phyloP scores from a whole-genome alignment of 2,113 vertebrate genomes.

The Falcunculus frontatus region DNA sequence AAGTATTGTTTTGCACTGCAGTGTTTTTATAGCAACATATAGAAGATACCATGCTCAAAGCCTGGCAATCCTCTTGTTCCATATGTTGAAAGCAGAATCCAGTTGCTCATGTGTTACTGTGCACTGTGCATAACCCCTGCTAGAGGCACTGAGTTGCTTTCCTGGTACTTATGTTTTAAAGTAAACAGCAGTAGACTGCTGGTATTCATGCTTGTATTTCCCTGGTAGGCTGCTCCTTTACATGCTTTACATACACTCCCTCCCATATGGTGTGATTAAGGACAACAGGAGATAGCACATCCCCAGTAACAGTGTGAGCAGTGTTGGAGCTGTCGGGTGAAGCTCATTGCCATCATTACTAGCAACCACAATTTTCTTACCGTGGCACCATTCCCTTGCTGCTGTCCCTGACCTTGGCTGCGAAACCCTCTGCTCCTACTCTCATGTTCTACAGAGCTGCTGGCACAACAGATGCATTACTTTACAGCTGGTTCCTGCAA shows the following conservation, averaged over 20 bases:
- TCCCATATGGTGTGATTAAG: not conserved
- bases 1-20: not conserved
- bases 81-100: not conserved
- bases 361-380: not conserved
- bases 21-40: not conserved
- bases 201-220: not conserved
- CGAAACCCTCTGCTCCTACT: not conserved
- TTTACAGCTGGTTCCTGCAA: not conserved
- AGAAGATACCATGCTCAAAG: not conserved
- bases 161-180: not conserved
- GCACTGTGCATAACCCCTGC: not conserved
- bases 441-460: not conserved
- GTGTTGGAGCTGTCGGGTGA: not conserved
- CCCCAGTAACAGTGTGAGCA: not conserved
- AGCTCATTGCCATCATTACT: not conserved
- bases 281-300: not conserved
- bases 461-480: not conserved
- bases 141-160: not conserved
- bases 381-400: fast-evolving
- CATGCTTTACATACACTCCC: not conserved
- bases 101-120: not conserved
- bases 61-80: not conserved
- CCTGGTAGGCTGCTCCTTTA: not conserved
- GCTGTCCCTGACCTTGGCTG: not conserved
- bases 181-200: not conserved